Evolutionary conservation across 2,888 invertebrate genomes (phyloP).

Genomic region (Apomyelois bistriatella): DNA sequence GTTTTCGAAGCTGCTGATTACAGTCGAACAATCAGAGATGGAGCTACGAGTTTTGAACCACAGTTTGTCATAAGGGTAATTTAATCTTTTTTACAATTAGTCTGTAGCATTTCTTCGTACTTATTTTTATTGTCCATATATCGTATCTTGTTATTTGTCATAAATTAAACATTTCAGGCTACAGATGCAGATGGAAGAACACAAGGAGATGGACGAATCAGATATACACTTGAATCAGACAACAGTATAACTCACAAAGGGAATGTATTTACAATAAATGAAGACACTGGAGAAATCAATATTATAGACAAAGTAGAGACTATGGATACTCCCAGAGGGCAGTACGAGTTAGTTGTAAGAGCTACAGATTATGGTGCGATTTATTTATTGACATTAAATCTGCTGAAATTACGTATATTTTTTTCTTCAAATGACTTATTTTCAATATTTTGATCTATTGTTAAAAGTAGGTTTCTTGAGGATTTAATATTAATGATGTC

Average conservation of each 20-base stretch:
- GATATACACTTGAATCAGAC: slow-evolving; percentile 83
- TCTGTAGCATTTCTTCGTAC: not conserved
- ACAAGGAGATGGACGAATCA: slow-evolving; percentile 85
- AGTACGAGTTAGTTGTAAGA: slow-evolving; percentile 83
- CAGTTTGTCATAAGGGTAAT: slow-evolving; percentile 86
- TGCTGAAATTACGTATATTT: no score
- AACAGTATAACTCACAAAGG: slow-evolving; percentile 84
- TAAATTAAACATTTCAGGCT: slow-evolving; percentile 79
- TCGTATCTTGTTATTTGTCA: no score
- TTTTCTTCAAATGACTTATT: no score
- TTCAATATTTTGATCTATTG: no score
- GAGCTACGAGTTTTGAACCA: slow-evolving; percentile 87
- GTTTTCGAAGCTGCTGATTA: slow-evolving; percentile 85
- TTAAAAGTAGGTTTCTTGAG: no score
- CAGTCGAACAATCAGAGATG: slow-evolving; percentile 87
- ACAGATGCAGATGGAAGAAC: slow-evolving; percentile 86
- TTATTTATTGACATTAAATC: not conserved
- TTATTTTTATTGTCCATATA: not conserved
- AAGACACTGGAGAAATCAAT: slow-evolving; percentile 85
- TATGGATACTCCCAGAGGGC: slow-evolving; percentile 87
- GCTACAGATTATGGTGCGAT: slow-evolving; percentile 84
- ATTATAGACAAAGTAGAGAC: slow-evolving; percentile 83
- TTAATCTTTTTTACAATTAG: not conserved
- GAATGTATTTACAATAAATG: slow-evolving; percentile 82
- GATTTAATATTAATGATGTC: not conserved